phyloP scores from a whole-genome alignment of 2,888 invertebrate species.

The Clistopyga incitator region DNA sequence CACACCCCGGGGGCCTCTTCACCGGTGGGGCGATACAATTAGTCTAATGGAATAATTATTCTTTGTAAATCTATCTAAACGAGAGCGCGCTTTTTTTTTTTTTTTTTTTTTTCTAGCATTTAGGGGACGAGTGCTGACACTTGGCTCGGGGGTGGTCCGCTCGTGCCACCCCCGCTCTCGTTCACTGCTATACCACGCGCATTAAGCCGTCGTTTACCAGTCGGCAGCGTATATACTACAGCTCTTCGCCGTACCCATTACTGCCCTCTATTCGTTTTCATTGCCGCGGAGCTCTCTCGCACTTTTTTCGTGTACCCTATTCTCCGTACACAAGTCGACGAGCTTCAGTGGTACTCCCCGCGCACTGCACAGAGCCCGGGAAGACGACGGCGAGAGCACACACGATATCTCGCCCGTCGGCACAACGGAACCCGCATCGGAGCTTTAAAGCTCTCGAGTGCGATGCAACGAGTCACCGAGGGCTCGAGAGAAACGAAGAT shows the following conservation, averaged over 20 bases:
- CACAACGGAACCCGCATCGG: slow-evolving; percentile 32
- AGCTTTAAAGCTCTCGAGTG: slow-evolving; percentile 47
- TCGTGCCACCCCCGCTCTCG: slow-evolving; percentile 31
- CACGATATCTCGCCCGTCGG: slow-evolving; percentile 50
- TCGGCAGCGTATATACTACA: slow-evolving; percentile 31
- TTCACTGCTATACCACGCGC: slow-evolving; percentile 59
- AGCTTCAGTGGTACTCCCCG: slow-evolving; percentile 54
- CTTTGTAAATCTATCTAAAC: slow-evolving; percentile 71
- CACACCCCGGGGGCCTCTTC: slow-evolving; percentile 26
- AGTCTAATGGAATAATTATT: slow-evolving; percentile 80
- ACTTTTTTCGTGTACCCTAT: slow-evolving; percentile 26
- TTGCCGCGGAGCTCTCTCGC: not conserved
- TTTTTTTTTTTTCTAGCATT: slow-evolving; percentile 38
- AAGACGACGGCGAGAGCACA: slow-evolving; percentile 39
- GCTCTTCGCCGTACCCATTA: not conserved
- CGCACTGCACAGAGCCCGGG: slow-evolving; percentile 49
- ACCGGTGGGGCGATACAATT: slow-evolving; percentile 74
- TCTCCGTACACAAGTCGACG: slow-evolving; percentile 32
- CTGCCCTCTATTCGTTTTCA: slow-evolving; percentile 1
- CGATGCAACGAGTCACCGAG: slow-evolving; percentile 52
- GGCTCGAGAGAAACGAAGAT: slow-evolving; percentile 67
- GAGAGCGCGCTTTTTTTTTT: slow-evolving; percentile 22
- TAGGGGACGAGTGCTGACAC: slow-evolving; percentile 43
- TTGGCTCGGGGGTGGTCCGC: slow-evolving; percentile 45
- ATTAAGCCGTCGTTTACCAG: slow-evolving; percentile 62